Evolutionary conservation across 2,797 vertebrate genomes (phyloP), one percentile per base, ranked within the genome.

Genomic region (Eulemur rubriventer): DNA sequence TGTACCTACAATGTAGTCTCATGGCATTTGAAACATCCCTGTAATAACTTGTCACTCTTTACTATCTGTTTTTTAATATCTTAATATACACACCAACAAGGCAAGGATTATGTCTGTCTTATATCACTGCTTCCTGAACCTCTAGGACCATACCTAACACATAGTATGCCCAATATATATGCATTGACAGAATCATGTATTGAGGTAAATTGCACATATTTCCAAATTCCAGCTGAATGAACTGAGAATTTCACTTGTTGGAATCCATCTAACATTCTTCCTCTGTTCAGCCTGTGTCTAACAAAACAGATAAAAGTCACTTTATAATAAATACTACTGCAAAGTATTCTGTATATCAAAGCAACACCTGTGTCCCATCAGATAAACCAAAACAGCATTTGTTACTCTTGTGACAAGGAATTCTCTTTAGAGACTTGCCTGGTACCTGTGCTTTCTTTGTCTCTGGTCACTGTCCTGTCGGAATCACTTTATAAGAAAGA

Each of bases 401-500:
- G 30, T 93, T 78, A 55, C 52, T 73, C 76, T 73, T 38, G 16
- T 76, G 61, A 87, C 94, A 91, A 92, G 82, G 38, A 73, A 76
- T 57, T 63, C 33, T 91, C 92, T 84, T 72, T 46, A 83, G 85
- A 55, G 70, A 80, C 38, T 91, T 69, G 48, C 52, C 89, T 48
- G 38, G 79, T 50, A 46, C 35, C 79, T 81, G 17, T 41, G 22
- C 65, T 86, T 73, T 65, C 85, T 94, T 94, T 94, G 61, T 93
- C 69, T 94, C 65, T 95, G 85, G 75, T 76, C 89, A 89, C 85
- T 87, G 78, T 87, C 93, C 75, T 97, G 33, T 93, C 87, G 3
- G 43, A 96, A 91, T 93, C 86, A 38, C 80, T 92, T 96, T 95
- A 41, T 78, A 48, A 63, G 67, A 87, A 84, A 94, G 79, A 87